Evolutionary conservation across 2,113 vertebrate genomes (phyloP), one percentile per base, ranked within the genome.

Genomic region (Varanus salvator): DNA sequence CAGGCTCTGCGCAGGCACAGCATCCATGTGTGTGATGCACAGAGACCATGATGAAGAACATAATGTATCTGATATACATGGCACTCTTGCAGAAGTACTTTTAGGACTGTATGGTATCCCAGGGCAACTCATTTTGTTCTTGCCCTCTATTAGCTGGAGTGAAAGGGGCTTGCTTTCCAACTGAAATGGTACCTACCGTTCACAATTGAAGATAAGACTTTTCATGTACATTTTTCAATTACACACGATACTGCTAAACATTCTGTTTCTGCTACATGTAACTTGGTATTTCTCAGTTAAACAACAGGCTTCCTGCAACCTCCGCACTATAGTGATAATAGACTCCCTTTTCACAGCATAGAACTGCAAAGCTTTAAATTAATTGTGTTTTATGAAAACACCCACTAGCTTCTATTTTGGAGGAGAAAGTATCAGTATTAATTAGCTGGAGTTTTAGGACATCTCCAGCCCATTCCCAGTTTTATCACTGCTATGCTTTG

Each of bases 301-400:
- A 72, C 50, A 72, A 50, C 29, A 87, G 29, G 8, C 4, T 88
- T 69, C 34, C 64, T 80, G n/a, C 50, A 27, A 92, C 69, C 23
- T 80, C 87, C 68, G 6, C 71, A 78, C 15, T 29, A 89, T 31
- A 29, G 82, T 87, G 84, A 60, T 12, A 91, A 81, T 21, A 87
- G 69, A 78, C 8, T 85, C 80, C 89, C 75, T 2, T 0, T 83
- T 88, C 11, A 57, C 19, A 4, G 17, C 80, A 19, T 76, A 74
- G 85, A 38, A 17, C n/a, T 86, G 12, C 9, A 34, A 83, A 34
- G 4, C 34, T 57, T 17, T 85, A 84, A 64, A 84, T 80, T 81
- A 85, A 68, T 29, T 68, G 15, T 27, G 31, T 29, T 60, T 71
- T 80, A 31, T 6, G 9, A 72, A 85, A 84, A 44, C 27, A 29